These are phyloP conservation scores for Lamproptera curius DNA, from an alignment of 2,888 invertebrate species.

Conservation along the genomic window DNA sequence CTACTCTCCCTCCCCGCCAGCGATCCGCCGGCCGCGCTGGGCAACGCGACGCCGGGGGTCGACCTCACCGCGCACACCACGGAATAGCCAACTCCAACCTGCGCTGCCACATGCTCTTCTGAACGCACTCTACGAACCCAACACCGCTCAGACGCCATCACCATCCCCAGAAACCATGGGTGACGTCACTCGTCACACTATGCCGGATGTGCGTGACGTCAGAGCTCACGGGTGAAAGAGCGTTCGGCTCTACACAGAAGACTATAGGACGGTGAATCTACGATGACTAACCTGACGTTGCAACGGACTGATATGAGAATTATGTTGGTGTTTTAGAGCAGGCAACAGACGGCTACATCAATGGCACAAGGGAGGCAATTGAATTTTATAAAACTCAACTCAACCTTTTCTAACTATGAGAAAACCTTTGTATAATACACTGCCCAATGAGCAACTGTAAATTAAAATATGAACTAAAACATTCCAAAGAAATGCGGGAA, in stretches of 20 bases:
- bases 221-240: constrained; percentile 11
- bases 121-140: constrained; percentile 34
- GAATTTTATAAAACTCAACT: constrained; percentile 31
- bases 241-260: constrained; percentile 47
- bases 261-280: constrained; percentile 38
- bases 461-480: no score
- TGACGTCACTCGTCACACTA: not conserved
- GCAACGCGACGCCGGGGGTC: constrained; percentile 79
- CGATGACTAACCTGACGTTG: constrained; percentile 45
- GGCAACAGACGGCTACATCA: constrained; percentile 59
- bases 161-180: not conserved
- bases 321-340: constrained; percentile 45
- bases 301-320: constrained; percentile 53
- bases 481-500: no score
- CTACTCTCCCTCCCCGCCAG: constrained; percentile 92
- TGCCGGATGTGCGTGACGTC: no score
- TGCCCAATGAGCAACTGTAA: constrained; percentile 45
- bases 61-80: constrained; percentile 80
- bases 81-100: constrained; percentile 79
- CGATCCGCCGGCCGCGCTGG: constrained; percentile 84
- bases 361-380: constrained; percentile 74
- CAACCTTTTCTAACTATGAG: constrained; percentile 39
- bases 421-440: constrained; percentile 44
- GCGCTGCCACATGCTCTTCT: constrained; percentile 79
- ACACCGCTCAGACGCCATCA: not conserved